Evolutionary conservation across 2,797 vertebrate genomes (phyloP).

Genomic region (Bufotes viridis): DNA sequence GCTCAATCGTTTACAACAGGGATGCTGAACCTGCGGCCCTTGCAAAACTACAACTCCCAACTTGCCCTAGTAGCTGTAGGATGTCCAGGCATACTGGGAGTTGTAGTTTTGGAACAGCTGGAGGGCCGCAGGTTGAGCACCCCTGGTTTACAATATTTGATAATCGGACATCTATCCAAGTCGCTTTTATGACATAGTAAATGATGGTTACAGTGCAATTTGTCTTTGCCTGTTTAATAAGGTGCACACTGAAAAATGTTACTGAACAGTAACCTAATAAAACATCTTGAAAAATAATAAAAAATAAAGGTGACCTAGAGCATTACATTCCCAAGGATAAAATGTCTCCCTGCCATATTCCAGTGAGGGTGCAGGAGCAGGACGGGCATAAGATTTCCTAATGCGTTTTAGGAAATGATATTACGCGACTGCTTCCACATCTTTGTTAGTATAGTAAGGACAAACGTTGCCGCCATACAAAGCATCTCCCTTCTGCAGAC

Average conservation of each 20-base stretch:
- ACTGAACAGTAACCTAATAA: neutral
- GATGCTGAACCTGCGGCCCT: no score
- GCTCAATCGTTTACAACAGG: neutral
- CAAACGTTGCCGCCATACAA: constrained; percentile 69
- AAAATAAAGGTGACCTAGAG: neutral
- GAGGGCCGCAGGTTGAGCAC: no score
- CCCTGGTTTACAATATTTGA: neutral
- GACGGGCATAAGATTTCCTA: constrained; percentile 40
- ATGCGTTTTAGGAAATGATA: constrained; percentile 61
- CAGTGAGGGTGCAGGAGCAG: neutral
- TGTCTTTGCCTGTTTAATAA: neutral
- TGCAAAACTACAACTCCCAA: no score
- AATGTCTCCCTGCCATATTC: neutral
- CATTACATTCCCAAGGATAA: constrained; percentile 7
- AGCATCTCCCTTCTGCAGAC: constrained; percentile 70
- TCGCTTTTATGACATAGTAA: neutral
- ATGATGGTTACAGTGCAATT: neutral
- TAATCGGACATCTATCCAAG: neutral
- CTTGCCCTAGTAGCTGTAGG: no score
- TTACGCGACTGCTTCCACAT: constrained; percentile 68
- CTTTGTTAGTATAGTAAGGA: constrained; percentile 70
- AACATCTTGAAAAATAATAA: neutral
- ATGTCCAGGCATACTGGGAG: no score
- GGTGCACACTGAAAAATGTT: no score
- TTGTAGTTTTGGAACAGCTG: no score